Base-by-base conservation (phyloP, 2,113 vertebrate species). In the Hymenochirus boettgeri region DNA sequence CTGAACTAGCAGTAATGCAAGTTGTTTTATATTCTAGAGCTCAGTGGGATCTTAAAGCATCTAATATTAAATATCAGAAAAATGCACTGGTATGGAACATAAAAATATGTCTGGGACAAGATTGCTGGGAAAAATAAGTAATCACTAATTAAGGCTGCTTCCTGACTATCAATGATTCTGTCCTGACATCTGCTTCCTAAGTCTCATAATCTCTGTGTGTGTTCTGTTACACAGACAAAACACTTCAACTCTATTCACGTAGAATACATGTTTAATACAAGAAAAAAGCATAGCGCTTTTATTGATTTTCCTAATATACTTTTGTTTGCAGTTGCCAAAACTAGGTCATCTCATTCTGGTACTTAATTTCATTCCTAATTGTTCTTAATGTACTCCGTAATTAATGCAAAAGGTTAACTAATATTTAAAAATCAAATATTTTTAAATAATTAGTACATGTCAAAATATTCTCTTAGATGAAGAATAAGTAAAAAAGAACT, bases 131-230 rank as follows among this genome's bases (percentile, higher is more conserved):
- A 35, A 35, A 59, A 59, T 42, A 58, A 57, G 56, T 67, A 67
- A 51, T 59, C 35, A 52, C 64, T 58, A 57, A 59, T 67, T 67
- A 59, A 67, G 22, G 55, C 45, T 25, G 18, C 64, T 67, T 59
- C 64, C 64, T 59, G 45, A 51, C 54, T 51, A 26, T 51, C 55
- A 52, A 42, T 58, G 55, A 67, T 48, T 51, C 55, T 26, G 64
- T 37, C 64, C 39, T 67, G 64, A 67, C 64, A 67, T 59, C 64
- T 67, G 64, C 55, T 52, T 67, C 56, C 64, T 52, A 23, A 39
- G 23, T 58, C 46, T 50, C 63, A 37, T 45, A 47, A 52, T 29
- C 64, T 58, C 64, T 59, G 55, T 57, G 48, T 67, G 56, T 37
- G 54, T 57, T 65, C 53, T 17, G 47, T 57, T 47, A 55, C 21